These are phyloP conservation scores for Buathra laborator DNA, from an alignment of 2,888 invertebrate genomes.

Conservation along the genomic window DNA sequence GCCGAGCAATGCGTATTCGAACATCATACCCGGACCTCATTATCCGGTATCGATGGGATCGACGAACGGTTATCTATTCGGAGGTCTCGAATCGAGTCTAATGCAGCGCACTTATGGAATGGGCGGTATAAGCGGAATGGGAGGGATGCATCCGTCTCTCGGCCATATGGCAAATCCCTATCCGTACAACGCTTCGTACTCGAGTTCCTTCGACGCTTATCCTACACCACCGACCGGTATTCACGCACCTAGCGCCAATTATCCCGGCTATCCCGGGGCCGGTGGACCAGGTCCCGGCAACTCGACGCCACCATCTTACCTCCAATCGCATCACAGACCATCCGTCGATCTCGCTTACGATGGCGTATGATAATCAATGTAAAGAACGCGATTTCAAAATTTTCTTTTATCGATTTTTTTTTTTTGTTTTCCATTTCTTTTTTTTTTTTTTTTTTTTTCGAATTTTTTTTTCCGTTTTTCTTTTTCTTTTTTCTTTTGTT, in stretches of 20 bases:
- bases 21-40: slow-evolving; percentile 84
- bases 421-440: not conserved
- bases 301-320: slow-evolving; percentile 82
- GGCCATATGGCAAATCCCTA: slow-evolving; percentile 79
- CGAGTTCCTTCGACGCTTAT: slow-evolving; percentile 84
- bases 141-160: slow-evolving; percentile 81
- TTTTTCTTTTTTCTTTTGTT: not conserved
- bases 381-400: slow-evolving; percentile 64
- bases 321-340: slow-evolving; percentile 82
- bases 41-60: slow-evolving; percentile 83
- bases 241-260: slow-evolving; percentile 90
- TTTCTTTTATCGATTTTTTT: not conserved
- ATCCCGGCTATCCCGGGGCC: slow-evolving; percentile 85
- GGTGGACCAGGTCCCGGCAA: slow-evolving; percentile 74
- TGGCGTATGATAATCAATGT: slow-evolving; percentile 84
- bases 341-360: slow-evolving; percentile 84
- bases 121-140: slow-evolving; percentile 81
- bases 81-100: slow-evolving; percentile 82
- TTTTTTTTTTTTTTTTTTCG: slow-evolving; percentile 17
- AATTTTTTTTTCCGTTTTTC: slow-evolving; percentile 18
- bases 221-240: slow-evolving; percentile 86
- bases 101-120: slow-evolving; percentile 83
- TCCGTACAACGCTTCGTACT: slow-evolving; percentile 82
- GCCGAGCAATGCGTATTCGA: slow-evolving; percentile 82
- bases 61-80: slow-evolving; percentile 82